A percentile compares a stretch with the other conserved stretches of the same genome.
Evolutionary conservation across 1,140 invertebrate genomes (phyloP).

Genomic region (Drosophila ogumai): DNA sequence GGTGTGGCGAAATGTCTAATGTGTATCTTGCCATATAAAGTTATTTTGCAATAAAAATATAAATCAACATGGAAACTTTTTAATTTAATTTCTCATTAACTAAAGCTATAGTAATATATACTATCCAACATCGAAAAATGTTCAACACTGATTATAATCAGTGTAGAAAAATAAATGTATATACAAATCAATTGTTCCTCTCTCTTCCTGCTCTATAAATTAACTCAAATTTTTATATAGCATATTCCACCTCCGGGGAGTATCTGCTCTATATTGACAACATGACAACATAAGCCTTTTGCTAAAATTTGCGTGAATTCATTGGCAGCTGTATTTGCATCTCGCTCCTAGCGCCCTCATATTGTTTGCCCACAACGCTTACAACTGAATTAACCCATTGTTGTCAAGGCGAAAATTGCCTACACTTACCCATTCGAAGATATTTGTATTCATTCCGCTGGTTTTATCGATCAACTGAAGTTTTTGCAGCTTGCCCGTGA

Average conservation of each 20-base stretch:
- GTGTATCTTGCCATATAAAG: neutral
- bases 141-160: too few species aligned
- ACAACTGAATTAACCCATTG: constrained; percentile 52
- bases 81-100: too few species aligned
- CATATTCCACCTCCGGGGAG: too few species aligned
- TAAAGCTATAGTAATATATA: too few species aligned
- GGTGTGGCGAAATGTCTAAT: neutral
- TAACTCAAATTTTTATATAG: too few species aligned
- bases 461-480: constrained; percentile 53
- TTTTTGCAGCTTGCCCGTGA: constrained; percentile 71
- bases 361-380: constrained; percentile 43
- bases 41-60: neutral
- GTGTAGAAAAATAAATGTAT: too few species aligned
- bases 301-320: constrained; percentile 17
- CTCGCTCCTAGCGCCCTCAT: constrained; percentile 38
- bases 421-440: constrained; percentile 23
- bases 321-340: constrained; percentile 62
- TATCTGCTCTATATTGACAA: neutral
- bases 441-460: constrained; percentile 4
- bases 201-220: neutral
- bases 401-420: constrained; percentile 45
- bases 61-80: neutral
- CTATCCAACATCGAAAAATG: too few species aligned
- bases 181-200: too few species aligned
- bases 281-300: neutral